These are phyloP conservation scores for Piprites chloris DNA, from an alignment of 2,113 vertebrate species.

Conservation along the genomic window DNA sequence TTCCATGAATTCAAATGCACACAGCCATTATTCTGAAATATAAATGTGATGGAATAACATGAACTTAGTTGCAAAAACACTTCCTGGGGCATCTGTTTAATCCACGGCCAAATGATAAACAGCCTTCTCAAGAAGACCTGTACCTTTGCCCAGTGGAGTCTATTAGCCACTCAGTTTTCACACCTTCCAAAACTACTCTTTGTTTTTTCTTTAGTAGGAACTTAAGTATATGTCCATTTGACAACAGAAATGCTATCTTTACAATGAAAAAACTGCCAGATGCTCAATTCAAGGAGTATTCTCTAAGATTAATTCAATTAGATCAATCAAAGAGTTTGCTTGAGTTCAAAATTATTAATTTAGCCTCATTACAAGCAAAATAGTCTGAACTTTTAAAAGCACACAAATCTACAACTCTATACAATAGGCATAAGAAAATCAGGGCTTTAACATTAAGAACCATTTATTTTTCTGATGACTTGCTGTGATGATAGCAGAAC, in stretches of 20 bases:
- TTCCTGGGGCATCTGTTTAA: constrained; percentile 54
- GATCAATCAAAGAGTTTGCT: neutral
- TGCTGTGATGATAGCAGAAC: constrained; percentile 9
- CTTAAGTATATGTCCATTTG: neutral
- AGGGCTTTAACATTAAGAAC: neutral
- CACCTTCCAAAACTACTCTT: neutral
- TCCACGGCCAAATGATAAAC: constrained; percentile 56
- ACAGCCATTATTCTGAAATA: neutral
- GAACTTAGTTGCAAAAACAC: constrained; percentile 41
- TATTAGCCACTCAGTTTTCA: neutral
- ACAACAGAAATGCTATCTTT: neutral
- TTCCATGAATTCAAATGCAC: constrained; percentile 24
- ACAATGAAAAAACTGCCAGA: neutral
- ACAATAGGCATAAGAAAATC: neutral
- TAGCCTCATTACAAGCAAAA: neutral
- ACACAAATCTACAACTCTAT: neutral
- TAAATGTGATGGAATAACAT: constrained; percentile 30
- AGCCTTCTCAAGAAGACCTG: neutral
- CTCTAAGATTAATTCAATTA: neutral
- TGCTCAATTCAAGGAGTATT: neutral
- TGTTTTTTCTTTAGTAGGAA: neutral
- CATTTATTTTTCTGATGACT: constrained; percentile 1
- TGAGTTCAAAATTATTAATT: neutral
- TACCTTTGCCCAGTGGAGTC: neutral
- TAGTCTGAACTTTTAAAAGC: neutral